These are phyloP conservation scores for Homalodisca vitripennis DNA, from an alignment of 1,140 invertebrate species.

Conservation along the genomic window DNA sequence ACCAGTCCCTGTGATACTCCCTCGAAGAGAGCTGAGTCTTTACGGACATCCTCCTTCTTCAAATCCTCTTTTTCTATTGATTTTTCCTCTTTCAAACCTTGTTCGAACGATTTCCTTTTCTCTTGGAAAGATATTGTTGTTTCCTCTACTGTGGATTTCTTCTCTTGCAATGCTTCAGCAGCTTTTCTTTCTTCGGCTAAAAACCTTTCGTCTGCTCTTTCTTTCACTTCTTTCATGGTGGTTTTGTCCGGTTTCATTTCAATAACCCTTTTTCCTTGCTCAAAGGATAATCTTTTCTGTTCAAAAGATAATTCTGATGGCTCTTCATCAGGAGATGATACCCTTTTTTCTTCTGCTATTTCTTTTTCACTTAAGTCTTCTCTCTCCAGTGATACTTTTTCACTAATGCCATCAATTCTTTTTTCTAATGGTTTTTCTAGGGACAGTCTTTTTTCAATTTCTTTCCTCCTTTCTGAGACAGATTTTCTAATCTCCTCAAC, in stretches of 20 bases:
- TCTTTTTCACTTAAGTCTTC: conserved; percentile 60
- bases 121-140: conserved; percentile 40
- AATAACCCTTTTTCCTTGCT: conserved; percentile 37
- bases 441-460: conserved; percentile 67
- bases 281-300: conserved; percentile 43
- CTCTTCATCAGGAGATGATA: conserved; percentile 34
- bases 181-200: conserved; percentile 30
- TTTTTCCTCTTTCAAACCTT: conserved; percentile 31
- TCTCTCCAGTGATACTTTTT: conserved; percentile 42
- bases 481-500: conserved; percentile 56
- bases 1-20: conserved; percentile 49
- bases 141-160: conserved; percentile 64
- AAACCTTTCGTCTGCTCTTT: conserved; percentile 29
- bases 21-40: conserved; percentile 49
- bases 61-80: conserved; percentile 32
- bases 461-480: conserved; percentile 64
- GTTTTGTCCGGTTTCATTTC: conserved; percentile 26
- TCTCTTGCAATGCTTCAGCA: conserved; percentile 47
- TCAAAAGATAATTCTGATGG: conserved; percentile 39
- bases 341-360: conserved; percentile 37
- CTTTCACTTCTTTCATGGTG: conserved; percentile 19
- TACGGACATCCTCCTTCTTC: conserved; percentile 34
- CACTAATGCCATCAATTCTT: conserved; percentile 32
- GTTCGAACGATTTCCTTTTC: conserved; percentile 42
- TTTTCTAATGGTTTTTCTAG: conserved; percentile 49